Evolutionary conservation across 2,113 vertebrate genomes (phyloP), one percentile per base, ranked within the genome.

Genomic region (Callopanchax toddi): DNA sequence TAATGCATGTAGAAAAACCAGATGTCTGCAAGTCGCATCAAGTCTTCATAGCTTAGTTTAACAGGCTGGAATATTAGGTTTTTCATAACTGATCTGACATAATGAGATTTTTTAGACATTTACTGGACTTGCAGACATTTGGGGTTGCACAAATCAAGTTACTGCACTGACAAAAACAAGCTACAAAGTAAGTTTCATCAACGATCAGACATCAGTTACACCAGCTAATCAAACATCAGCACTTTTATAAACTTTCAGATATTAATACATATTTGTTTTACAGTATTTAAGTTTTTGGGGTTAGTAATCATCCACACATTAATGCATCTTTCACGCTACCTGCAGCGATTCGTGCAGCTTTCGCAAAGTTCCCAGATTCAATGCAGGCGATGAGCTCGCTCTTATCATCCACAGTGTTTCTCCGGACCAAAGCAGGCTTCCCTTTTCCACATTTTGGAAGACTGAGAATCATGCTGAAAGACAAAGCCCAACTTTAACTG

Each of bases 371-470:
- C 37, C 97, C 96, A 0, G 92, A 98, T 91, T 98, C 96, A 22
- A 98, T 98, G 65, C 96, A 98, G 43, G 97, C 96, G 56, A 98
- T 96, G 39, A 99, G 89, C 72, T 98, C 94, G 39, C 93, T 97
- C 84, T 96, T 93, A 87, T 98, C 96, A 52, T 99, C 97, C 80
- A 96, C 91, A 7, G 97, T 95, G 86, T 95, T 96, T 71, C 97
- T 94, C 63, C 97, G 93, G 72, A 96, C 94, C 54, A 97, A 89
- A 11, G 96, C 97, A 0, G 97, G 97, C 86, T 98, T 98, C 53
- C 97, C 97, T 57, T 95, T 96, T 36, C 97, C 97, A 58, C 97
- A 98, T 82, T 94, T 96, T 0, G 96, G 96, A 21, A 94, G 86
- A 71, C 91, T 95, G 57, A 97, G 82, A 58, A 83, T 61, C 8